A percentile compares a stretch with the other conserved stretches of the same genome.
Evolutionary conservation across 2,888 invertebrate species (phyloP).

Genomic region (Parnassius glacialis): DNA sequence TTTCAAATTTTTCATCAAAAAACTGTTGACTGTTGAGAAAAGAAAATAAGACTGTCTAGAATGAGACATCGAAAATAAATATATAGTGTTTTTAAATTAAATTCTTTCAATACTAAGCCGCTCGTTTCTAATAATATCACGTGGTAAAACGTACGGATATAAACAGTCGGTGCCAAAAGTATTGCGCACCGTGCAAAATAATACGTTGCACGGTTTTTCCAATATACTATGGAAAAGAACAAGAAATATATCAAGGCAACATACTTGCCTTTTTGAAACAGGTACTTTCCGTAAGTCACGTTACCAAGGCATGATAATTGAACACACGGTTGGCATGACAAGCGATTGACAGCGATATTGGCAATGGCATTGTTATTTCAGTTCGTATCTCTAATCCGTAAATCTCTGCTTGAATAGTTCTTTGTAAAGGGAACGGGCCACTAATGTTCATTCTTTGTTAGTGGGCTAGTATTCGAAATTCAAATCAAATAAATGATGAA

Average conservation of each 20-base stretch:
- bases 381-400: constrained; percentile 1
- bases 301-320: constrained; percentile 6
- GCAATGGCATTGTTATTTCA: constrained; percentile 8
- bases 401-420: constrained; percentile 1
- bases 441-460: background rate
- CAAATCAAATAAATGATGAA: too few species aligned
- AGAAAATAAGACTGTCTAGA: background rate
- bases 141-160: background rate
- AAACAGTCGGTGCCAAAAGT: constrained; percentile 3
- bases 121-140: constrained; percentile 7
- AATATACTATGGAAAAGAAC: constrained; percentile 10
- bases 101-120: constrained; percentile 1
- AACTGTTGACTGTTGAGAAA: too few species aligned
- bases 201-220: constrained; percentile 16
- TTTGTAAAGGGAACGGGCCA: constrained; percentile 3
- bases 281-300: constrained; percentile 14
- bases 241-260: constrained; percentile 11
- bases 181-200: constrained; percentile 1
- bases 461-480: background rate
- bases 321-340: constrained; percentile 10
- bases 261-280: constrained; percentile 11
- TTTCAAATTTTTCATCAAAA: too few species aligned
- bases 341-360: constrained; percentile 16
- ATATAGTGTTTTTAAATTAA: constrained; percentile 6
- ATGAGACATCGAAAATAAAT: background rate